A percentile compares a stretch with the other conserved stretches of the same genome.
These are phyloP conservation scores for Cepaea nemoralis DNA, from an alignment of 1,140 invertebrate genomes.

Conservation along the genomic window DNA sequence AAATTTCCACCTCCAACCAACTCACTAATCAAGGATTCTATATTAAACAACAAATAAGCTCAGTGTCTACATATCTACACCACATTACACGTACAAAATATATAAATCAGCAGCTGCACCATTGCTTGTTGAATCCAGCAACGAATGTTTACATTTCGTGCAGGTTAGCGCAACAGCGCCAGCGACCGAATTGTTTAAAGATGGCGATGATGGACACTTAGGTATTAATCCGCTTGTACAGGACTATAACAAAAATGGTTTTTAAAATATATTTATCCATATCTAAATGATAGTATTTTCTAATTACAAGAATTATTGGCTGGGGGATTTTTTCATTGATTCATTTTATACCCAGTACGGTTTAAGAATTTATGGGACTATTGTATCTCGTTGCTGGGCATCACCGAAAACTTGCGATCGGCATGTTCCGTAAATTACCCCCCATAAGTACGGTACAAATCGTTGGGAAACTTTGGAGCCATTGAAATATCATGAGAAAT, in stretches of 20 bases:
- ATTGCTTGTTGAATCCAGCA: conserved; percentile 33
- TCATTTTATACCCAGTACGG: neutral
- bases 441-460: no score
- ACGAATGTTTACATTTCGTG: conserved; percentile 37
- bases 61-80: neutral
- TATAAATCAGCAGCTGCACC: neutral
- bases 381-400: conserved; percentile 41
- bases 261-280: neutral
- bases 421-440: neutral
- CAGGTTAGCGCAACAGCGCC: conserved; percentile 21
- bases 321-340: neutral
- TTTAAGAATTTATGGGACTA: conserved; percentile 16
- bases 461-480: no score
- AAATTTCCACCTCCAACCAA: no score
- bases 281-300: no score
- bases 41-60: neutral
- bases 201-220: conserved; percentile 40
- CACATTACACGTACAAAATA: neutral
- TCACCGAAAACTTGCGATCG: neutral
- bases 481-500: no score
- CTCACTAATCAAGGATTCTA: no score
- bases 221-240: neutral
- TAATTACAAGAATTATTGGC: no score
- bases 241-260: neutral
- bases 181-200: conserved; percentile 55